A percentile compares a stretch with the other conserved stretches of the same genome.
phyloP scores from a whole-genome alignment of 2,113 vertebrate species.

The Agelaius phoeniceus region DNA sequence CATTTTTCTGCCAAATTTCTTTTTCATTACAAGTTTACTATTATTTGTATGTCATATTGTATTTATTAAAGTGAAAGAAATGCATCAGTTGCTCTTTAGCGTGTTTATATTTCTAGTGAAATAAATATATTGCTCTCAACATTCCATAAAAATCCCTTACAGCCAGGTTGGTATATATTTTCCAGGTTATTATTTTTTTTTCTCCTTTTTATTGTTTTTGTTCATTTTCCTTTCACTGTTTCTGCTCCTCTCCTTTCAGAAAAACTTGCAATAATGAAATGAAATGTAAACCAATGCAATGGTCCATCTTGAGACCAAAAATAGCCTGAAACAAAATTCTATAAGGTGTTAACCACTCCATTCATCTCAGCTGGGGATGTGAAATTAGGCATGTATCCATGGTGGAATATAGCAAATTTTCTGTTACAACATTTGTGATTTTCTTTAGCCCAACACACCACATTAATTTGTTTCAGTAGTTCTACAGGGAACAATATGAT shows the following conservation, averaged over 20 bases:
- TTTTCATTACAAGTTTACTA: background rate
- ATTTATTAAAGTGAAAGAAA: background rate
- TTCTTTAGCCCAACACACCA: background rate
- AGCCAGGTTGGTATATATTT: background rate
- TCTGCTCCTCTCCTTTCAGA: background rate
- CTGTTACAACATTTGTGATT: background rate
- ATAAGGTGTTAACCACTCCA: background rate
- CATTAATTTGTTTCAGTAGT: background rate
- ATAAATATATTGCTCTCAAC: background rate
- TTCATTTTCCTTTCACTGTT: background rate
- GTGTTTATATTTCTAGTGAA: background rate
- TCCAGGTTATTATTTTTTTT: background rate
- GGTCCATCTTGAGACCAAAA: background rate
- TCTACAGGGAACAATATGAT: background rate
- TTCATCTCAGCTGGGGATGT: background rate
- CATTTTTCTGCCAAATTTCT: background rate
- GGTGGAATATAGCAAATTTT: background rate
- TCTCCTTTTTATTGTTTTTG: background rate
- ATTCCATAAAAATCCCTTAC: background rate
- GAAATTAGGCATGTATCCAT: background rate
- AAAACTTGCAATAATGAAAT: background rate
- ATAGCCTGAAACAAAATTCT: background rate
- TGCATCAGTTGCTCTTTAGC: background rate
- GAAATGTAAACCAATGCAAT: background rate
- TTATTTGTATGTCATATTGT: background rate